phyloP scores from a whole-genome alignment of 2,113 vertebrate species.

The Raja brachyura region DNA sequence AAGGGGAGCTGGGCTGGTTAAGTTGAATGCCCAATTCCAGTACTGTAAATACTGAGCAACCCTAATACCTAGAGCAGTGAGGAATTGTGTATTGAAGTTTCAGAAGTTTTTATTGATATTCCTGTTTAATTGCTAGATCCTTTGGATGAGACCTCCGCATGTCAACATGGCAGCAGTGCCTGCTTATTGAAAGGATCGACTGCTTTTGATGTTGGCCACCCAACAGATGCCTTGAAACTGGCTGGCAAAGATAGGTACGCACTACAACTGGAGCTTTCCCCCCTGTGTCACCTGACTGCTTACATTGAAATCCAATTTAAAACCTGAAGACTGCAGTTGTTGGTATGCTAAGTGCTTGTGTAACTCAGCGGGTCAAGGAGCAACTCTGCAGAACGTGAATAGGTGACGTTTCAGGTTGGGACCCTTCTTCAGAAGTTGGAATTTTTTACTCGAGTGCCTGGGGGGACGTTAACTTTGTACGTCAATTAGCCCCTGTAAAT shows the following conservation, averaged over 20 bases:
- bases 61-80: no score
- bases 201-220: slow-evolving; percentile 67
- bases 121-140: slow-evolving; percentile 43
- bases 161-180: slow-evolving; percentile 68
- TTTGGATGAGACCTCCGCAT: slow-evolving; percentile 51
- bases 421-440: no score
- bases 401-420: no score
- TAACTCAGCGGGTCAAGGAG: no score
- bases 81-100: not conserved
- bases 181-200: slow-evolving; percentile 61
- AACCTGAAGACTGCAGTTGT: not conserved
- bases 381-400: no score
- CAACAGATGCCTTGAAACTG: slow-evolving; percentile 58
- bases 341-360: no score
- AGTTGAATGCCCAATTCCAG: not conserved
- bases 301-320: not conserved
- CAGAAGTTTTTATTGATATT: not conserved
- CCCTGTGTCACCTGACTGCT: not conserved
- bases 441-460: no score
- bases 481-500: no score
- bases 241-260: slow-evolving; percentile 68
- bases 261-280: not conserved
- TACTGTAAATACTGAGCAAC: not conserved
- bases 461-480: no score
- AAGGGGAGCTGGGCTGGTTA: not conserved